phyloP scores from a whole-genome alignment of 2,797 vertebrate species.

The Myripristis jacobus region DNA sequence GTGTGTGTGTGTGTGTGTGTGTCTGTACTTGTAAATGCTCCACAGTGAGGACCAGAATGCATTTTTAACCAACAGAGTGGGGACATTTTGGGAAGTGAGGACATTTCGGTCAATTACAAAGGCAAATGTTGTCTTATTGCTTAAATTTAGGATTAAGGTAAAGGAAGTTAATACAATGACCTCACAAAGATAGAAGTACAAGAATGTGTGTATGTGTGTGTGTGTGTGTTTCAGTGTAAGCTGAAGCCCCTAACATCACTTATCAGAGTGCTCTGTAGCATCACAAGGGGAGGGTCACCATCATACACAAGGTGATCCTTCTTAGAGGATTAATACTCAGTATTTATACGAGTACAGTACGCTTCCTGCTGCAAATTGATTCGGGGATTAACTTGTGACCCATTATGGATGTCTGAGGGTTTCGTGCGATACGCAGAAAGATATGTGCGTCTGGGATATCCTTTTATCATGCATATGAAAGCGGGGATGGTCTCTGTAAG shows the following conservation, averaged over 20 bases:
- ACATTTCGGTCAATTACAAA: too few relatives aligned
- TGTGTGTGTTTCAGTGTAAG: not conserved
- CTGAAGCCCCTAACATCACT: slow-evolving; percentile 24
- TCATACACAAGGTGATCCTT: slow-evolving; percentile 36
- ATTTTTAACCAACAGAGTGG: too few relatives aligned
- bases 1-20: slow-evolving; percentile 6
- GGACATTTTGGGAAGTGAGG: too few relatives aligned
- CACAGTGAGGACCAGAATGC: too few relatives aligned
- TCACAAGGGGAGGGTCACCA: slow-evolving; percentile 37
- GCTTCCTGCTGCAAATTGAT: slow-evolving; percentile 19
- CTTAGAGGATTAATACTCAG: slow-evolving; percentile 35
- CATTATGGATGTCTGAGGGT: slow-evolving; percentile 1
- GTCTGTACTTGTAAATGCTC: too few relatives aligned
- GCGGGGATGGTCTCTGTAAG: not conserved
- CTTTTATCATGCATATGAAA: not conserved
- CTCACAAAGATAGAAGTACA: too few relatives aligned
- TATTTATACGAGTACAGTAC: slow-evolving; percentile 18
- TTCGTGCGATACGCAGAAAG: not conserved
- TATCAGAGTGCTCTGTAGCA: slow-evolving; percentile 20
- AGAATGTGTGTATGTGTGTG: slow-evolving; percentile 6
- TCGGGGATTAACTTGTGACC: slow-evolving; percentile 7
- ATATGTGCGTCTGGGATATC: too few relatives aligned
- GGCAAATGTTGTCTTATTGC: too few relatives aligned
- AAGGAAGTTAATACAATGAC: too few relatives aligned
- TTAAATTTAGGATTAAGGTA: too few relatives aligned